Evolutionary conservation across 2,113 vertebrate species (phyloP), one percentile per base, ranked within the genome.

Genomic region (Microtus ochrogaster): DNA sequence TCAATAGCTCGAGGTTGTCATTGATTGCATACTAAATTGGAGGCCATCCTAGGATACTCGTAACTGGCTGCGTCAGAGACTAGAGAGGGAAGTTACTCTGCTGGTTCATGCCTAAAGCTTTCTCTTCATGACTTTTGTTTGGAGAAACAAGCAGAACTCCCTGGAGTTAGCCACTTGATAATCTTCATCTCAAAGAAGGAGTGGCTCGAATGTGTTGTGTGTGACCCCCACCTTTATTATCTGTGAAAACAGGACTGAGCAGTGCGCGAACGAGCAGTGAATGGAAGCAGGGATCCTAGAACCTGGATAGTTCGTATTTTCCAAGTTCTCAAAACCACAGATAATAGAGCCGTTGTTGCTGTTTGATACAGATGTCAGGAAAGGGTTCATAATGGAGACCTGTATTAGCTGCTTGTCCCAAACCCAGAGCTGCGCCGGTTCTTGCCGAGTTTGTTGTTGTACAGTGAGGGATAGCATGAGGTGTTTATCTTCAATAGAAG

Each of bases 171-270:
- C 58, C 73, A 44, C 91, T 92, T 74, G 85, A 58, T 86, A 76
- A 22, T 77, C 85, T 84, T 91, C 94, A 79, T 88, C 73, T 90
- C 47, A 97, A 87, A 89, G 36, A 74, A 92, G 47, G 78, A 92
- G 85, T 89, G 63, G 44, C 13, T 82, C 52, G 91, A 79, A 89
- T 86, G 44, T 82, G 1, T 41, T 83, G 10, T 33, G 55, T 83
- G 28, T 91, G 78, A 74, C 72, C 83, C 82, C 28, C 52, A 1
- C 55, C 78, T 74, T 58, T 91, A 14, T 70, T 47, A 36, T 84
- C 78, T 87, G 10, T 92, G 86, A 52, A 63, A 82, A 49, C 26
- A 70, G 77, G 77, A 39, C 36, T 5, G 22, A 26, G 44, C 55
- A 39, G 39, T 87, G 72, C 85, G 63, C 82, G 58, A n/a, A 24